Conservation (phyloP, 1,140 invertebrate genomes). For the Danaus melanippus region DNA sequence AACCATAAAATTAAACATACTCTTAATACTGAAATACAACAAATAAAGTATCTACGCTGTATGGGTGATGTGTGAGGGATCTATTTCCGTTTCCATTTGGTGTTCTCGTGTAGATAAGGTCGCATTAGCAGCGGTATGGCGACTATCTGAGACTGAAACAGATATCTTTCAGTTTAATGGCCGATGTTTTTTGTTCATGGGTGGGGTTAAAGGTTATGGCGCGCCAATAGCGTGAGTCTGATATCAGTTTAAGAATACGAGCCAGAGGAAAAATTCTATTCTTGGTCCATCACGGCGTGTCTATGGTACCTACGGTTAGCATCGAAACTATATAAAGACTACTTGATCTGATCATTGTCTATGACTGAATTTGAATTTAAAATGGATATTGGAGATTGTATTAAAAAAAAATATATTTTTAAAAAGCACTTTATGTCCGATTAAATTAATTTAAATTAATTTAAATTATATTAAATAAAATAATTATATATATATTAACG, state of each 20-base stretch:
- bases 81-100: no score
- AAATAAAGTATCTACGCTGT: no score
- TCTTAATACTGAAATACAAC: no score
- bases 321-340: constrained; percentile 15
- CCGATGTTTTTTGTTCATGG: constrained; percentile 63
- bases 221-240: constrained; percentile 50
- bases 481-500: background rate
- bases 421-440: no score
- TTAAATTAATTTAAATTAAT: no score
- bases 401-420: no score
- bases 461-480: no score
- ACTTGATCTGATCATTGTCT: background rate
- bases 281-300: constrained; percentile 35
- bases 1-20: no score
- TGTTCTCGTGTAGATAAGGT: constrained; percentile 24
- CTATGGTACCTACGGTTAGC: constrained; percentile 27
- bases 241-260: constrained; percentile 35
- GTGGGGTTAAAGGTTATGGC: constrained; percentile 57
- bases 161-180: constrained; percentile 61
- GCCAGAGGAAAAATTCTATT: constrained; percentile 55
- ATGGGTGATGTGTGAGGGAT: no score
- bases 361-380: no score
- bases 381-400: no score
- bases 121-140: constrained; percentile 36
- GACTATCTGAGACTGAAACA: constrained; percentile 50